These are phyloP conservation scores for Chascanopsetta lugubris DNA, from an alignment of 2,113 vertebrate species.

Conservation along the genomic window DNA sequence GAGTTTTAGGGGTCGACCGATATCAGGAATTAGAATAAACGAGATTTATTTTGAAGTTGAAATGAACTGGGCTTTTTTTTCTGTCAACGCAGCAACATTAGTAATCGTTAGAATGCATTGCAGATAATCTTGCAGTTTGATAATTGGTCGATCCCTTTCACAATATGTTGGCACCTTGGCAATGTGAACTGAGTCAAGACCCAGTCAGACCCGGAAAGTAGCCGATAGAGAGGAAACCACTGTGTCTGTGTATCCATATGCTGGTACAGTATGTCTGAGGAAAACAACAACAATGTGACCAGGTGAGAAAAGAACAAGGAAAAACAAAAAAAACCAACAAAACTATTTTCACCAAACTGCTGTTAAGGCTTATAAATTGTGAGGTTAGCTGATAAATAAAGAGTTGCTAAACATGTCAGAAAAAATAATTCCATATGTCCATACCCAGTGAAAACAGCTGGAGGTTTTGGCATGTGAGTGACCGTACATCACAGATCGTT, in stretches of 20 bases:
- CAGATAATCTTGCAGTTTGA: too few species aligned
- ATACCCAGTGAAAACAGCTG: conserved; percentile 23
- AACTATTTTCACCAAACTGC: conserved; percentile 28
- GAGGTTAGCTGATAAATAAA: conserved; percentile 44
- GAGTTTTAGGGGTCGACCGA: too few species aligned
- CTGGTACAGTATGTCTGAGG: conserved; percentile 51
- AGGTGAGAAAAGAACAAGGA: conserved; percentile 22
- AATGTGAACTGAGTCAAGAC: conserved; percentile 14
- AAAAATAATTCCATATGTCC: conserved; percentile 1
- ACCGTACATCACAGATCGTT: conserved; percentile 29
- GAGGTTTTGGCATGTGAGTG: conserved; percentile 63
- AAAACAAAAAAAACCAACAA: conserved; percentile 29
- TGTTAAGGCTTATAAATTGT: conserved; percentile 65
- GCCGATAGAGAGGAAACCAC: conserved; percentile 27
- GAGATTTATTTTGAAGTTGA: too few species aligned
- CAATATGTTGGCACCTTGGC: conserved; percentile 39
- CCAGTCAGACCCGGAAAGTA: conserved; percentile 22
- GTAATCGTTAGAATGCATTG: too few species aligned
- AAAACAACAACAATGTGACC: conserved; percentile 15
- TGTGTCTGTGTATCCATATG: conserved; percentile 17
- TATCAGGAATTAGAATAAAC: conserved; percentile 20
- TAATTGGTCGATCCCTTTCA: too few species aligned
- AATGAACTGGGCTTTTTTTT: too few species aligned
- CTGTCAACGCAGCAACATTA: too few species aligned
- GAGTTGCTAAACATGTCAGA: conserved; percentile 13